Evolutionary conservation across 2,888 invertebrate species (phyloP), one percentile per base, ranked within the genome.

Genomic region (Campoplex nolae): DNA sequence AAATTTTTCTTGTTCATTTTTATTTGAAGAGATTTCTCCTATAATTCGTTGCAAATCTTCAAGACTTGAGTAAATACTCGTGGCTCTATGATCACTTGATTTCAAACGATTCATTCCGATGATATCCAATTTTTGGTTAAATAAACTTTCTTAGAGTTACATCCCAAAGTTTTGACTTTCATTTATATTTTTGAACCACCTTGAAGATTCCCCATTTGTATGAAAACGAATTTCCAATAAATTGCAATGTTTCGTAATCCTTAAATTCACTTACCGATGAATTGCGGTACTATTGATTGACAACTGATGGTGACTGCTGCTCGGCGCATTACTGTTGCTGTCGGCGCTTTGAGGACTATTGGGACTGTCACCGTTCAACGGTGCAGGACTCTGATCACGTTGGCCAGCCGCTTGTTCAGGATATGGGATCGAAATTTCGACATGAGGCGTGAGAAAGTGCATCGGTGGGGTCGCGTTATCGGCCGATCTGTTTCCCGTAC

Each of bases 401-500:
- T 92, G 92, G 13, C 86, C 88, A 38, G 89, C 48, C 2, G 96
- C 96, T 91, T 97, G 97, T 90, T 97, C 97, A 87, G 97, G 97
- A 92, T 98, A 98, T 28, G 97, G 97, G 96, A 98, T 97, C 62
- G 98, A 98, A 94, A 98, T 98, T 95, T 98, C 98, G 54, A 98
- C 98, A 91, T 98, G 98, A 8, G 98, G 98, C 56, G 98, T 98
- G 62, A 98, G 95, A 93, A 98, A 98, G 94, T 98, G 98, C 98
- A 98, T 98, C 0, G 98, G 98, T 16, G 98, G 98, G 70, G 98
- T 98, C 11, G 97, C 97, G 92, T 98, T 98, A 93, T 98, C 98
- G n/a, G 97, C 96, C 0, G 97, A 97, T 83, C 98, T 95, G 65
- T 96, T 97, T 1, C 97, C 97, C 78, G 97, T 97, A 89, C 97